Base-by-base conservation (phyloP, 2,113 vertebrate genomes). In the Lota lota region DNA sequence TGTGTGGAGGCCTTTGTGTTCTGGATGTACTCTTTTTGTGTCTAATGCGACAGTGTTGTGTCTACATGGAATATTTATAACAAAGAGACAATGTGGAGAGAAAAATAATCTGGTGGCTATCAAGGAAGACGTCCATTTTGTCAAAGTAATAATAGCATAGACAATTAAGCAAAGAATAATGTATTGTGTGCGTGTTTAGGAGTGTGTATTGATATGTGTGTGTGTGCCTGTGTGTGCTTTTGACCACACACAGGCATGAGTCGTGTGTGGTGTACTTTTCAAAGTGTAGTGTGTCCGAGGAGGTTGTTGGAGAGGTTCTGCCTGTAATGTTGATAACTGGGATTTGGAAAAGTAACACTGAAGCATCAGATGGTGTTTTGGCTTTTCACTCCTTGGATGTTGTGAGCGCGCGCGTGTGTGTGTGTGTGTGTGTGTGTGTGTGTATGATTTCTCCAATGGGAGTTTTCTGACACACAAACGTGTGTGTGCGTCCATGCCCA, bases 291-390 rank as follows among this genome's bases (percentile, higher is more conserved):
- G 54, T 79, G 67, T 83, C 69, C 68, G 74, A 77, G 61, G 70
- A 71, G 78, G 64, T 75, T 68, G 75, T 79, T 76, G 78, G 83
- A 86, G 81, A 87, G 87, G 78, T 76, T 77, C 80, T 88, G 86
- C 90, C 87, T 87, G 81, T 89, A 90, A 88, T 90, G 85, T 87
- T 90, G 90, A 90, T 92, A 90, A 91, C 83, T 73, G 79, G 85
- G 83, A 88, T 89, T 90, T 91, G 87, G 89, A 91, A 84, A 76
- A 85, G 85, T 79, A 82, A 90, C 82, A 88, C 79, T 74, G 82
- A 62, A 74, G 74, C 75, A 68, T 83, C 91, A 92, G 91, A 92
- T 92, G 91, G 89, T 87, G 79, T 83, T 77, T 85, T 87, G 88
- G 87, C 85, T 87, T 76, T 77, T 77, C 79, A 81, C 85, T 86